A percentile compares a stretch with the other conserved stretches of the same genome.
These are phyloP conservation scores for Meloidogyne hapla DNA, from an alignment of 1,140 invertebrate species.

Conservation along the genomic window DNA sequence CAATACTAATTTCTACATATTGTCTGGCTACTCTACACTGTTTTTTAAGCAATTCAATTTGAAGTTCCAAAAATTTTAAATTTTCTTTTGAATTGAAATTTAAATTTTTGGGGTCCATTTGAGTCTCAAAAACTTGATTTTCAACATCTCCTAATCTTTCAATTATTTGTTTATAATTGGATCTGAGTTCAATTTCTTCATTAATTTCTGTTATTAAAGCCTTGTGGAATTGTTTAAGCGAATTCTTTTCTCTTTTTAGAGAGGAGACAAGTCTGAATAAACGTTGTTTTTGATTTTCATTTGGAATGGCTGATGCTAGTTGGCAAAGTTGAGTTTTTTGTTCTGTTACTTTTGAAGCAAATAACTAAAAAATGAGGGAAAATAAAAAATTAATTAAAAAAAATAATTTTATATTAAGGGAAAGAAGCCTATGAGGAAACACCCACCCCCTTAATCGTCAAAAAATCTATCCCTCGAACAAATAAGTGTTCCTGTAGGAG, in stretches of 20 bases:
- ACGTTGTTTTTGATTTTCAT: slow-evolving; percentile 2
- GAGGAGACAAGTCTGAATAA: neutral
- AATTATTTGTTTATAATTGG: slow-evolving; percentile 37
- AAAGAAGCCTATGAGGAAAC: too few relatives aligned
- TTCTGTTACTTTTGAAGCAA: slow-evolving; percentile 17
- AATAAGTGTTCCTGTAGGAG: too few relatives aligned
- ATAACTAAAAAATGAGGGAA: slow-evolving; percentile 32
- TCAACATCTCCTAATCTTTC: slow-evolving; percentile 9
- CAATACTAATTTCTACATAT: slow-evolving; percentile 37
- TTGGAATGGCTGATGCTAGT: neutral
- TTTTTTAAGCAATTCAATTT: slow-evolving; percentile 43
- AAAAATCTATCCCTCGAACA: too few relatives aligned
- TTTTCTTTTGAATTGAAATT: slow-evolving; percentile 28
- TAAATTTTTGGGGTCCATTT: neutral
- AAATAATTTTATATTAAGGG: too few relatives aligned
- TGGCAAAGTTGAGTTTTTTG: slow-evolving; percentile 17
- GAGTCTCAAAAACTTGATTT: neutral
- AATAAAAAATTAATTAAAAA: slow-evolving; percentile 4
- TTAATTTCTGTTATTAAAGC: slow-evolving; percentile 32
- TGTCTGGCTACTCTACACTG: slow-evolving; percentile 28
- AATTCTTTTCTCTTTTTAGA: slow-evolving; percentile 32
- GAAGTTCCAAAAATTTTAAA: slow-evolving; percentile 5
- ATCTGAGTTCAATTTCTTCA: slow-evolving; percentile 31
- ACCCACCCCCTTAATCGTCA: too few relatives aligned
- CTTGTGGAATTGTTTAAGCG: slow-evolving; percentile 25